Base-by-base conservation (phyloP, 2,797 vertebrate species). In the Phalloptychus januarius region DNA sequence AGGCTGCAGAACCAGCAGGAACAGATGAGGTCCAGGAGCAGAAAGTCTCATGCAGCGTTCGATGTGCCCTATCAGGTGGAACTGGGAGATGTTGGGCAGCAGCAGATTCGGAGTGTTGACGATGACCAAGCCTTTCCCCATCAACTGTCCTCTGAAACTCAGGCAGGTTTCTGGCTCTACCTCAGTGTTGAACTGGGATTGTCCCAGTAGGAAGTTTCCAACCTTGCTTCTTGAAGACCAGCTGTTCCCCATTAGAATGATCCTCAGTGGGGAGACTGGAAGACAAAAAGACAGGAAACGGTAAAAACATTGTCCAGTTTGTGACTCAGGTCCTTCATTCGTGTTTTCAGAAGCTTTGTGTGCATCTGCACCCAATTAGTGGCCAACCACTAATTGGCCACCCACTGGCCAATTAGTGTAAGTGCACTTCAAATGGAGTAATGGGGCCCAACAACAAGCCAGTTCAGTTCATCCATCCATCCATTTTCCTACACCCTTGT, bases 61-160 rank as follows among this genome's bases (percentile, higher is more conserved):
- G 1, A 77, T 45, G 50, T 33, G n/a, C 23, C 71, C 3, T 15
- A 40, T 71, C 11, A 71, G 48, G 25, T 45, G 56, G 67, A 44
- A 12, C 13, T 52, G 44, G 45, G 75, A 75, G 44, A 65, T 65
- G 45, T 28, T 71, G 67, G 71, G 38, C 28, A 42, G 12, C 11
- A 83, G 33, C 48, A 80, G 75, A 72, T 85, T 79, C 13, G 80
- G 80, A 20, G 80, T 78, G 75, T 85, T 82, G 42, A 87, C 71
- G 2, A 89, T 23, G 11, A 40, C 25, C 0, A 85, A 20, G 1
- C 63, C 1, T 44, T 61, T 83, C 0, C 54, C 61, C 12, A 72
- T 11, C 0, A 82, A 0, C 8, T 1, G 13, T 45, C 61, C 72
- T 11, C 18, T 79, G 16, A 20, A 10, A 44, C 0, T 50, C 31